phyloP scores from a whole-genome alignment of 1,140 invertebrate species.

The Penaeus vannamei region DNA sequence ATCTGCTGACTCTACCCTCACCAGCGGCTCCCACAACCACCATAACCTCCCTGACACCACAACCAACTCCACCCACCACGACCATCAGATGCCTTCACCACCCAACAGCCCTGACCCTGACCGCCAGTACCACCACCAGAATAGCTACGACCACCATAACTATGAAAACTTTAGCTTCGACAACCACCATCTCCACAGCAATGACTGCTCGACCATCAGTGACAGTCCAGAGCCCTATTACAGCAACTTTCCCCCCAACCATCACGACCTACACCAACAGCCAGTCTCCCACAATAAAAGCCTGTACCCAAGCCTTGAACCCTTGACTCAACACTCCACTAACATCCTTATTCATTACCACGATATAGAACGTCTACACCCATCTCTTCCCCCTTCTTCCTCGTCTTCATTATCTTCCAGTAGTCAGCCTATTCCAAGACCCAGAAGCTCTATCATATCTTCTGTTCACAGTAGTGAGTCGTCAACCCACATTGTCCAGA shows the following conservation, averaged over 20 bases:
- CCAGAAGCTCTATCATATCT: constrained; percentile 66
- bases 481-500: constrained; percentile 66
- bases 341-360: constrained; percentile 67
- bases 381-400: constrained; percentile 17
- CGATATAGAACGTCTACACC: constrained; percentile 32
- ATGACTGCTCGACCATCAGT: constrained; percentile 34
- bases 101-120: constrained; percentile 50
- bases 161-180: constrained; percentile 57
- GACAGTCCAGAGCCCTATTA: constrained; percentile 45
- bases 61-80: constrained; percentile 48
- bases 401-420: neutral
- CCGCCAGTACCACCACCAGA: constrained; percentile 28
- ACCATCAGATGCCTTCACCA: constrained; percentile 44
- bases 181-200: constrained; percentile 6
- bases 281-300: neutral
- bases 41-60: constrained; percentile 36
- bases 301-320: constrained; percentile 45
- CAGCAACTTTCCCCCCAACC: constrained; percentile 9
- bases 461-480: constrained; percentile 63
- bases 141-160: constrained; percentile 43
- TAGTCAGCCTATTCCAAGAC: constrained; percentile 50
- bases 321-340: constrained; percentile 65
- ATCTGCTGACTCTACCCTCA: constrained; percentile 53
- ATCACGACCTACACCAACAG: neutral
- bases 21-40: constrained; percentile 48